Evolutionary conservation across 2,888 invertebrate genomes (phyloP).

Genomic region (Synanthedon tipuliformis): DNA sequence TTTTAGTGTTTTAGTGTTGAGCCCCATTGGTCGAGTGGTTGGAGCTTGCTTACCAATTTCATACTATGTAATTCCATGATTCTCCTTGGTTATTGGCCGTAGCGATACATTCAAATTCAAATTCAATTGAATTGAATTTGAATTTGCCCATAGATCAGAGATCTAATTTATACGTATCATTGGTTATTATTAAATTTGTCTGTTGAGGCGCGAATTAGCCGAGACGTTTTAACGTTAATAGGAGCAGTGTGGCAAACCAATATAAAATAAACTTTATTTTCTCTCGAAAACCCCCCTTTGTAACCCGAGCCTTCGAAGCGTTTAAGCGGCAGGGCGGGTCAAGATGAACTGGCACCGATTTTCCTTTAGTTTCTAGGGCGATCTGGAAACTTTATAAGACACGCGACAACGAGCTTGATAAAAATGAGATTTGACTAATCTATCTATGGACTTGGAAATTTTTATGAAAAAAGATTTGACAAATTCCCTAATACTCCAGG

Average conservation of each 20-base stretch:
- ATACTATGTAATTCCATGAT: too few species aligned
- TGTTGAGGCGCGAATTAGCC: conserved; percentile 42
- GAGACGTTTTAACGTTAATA: conserved; percentile 45
- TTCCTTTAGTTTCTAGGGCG: conserved; percentile 8
- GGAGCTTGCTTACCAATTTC: too few species aligned
- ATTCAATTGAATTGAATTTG: too few species aligned
- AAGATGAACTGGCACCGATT: not conserved
- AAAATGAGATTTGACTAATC: not conserved
- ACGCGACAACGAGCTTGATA: not conserved
- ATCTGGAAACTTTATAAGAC: conserved; percentile 7
- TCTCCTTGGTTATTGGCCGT: too few species aligned
- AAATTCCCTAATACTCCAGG: too few species aligned
- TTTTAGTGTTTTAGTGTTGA: too few species aligned
- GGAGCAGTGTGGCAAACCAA: conserved; percentile 21
- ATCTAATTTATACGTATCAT: conserved; percentile 21
- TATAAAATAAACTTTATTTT: conserved; percentile 13
- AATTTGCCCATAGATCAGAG: not conserved
- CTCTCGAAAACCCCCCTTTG: conserved; percentile 9
- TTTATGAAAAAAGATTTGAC: too few species aligned
- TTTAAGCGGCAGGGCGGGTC: conserved; percentile 13
- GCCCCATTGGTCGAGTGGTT: too few species aligned
- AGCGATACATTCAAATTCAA: too few species aligned
- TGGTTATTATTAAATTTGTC: conserved; percentile 52
- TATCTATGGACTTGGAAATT: not conserved
- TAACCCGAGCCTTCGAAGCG: conserved; percentile 6